phyloP scores from a whole-genome alignment of 2,797 vertebrate genomes.

The Todus mexicanus region DNA sequence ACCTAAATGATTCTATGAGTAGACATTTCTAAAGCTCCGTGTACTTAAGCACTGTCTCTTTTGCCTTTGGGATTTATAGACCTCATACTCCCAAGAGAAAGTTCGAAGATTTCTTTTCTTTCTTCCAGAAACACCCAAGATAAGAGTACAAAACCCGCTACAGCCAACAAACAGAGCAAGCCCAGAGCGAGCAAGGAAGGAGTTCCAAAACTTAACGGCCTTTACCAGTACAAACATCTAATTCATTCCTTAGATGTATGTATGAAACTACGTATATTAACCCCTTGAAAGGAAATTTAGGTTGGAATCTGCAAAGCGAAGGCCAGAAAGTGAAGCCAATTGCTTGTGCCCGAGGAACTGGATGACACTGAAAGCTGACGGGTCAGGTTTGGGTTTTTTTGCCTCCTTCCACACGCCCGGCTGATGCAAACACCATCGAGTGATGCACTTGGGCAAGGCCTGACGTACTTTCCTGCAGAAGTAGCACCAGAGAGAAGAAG shows the following conservation, averaged over 20 bases:
- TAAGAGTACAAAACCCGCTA: background rate
- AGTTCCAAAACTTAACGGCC: background rate
- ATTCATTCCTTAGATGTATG: background rate
- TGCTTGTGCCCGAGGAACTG: background rate
- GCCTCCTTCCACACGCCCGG: background rate
- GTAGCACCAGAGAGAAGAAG: background rate
- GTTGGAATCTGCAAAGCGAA: background rate
- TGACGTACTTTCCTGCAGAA: background rate
- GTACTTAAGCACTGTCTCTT: background rate
- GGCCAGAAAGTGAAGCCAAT: background rate
- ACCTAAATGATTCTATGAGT: no score
- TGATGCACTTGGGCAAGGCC: background rate
- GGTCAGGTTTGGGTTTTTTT: background rate
- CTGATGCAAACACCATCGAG: fast-evolving
- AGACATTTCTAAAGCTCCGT: background rate
- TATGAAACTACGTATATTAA: background rate
- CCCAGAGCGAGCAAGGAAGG: background rate
- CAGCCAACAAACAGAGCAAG: background rate
- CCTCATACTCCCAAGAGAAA: background rate
- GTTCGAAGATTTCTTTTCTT: background rate
- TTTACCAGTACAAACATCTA: background rate
- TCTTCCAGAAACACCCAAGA: background rate
- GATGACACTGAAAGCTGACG: background rate
- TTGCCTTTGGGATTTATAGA: background rate
- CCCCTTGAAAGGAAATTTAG: background rate